These are phyloP conservation scores for Phymorhynchus buccinoides DNA, from an alignment of 1,140 invertebrate species.

Conservation along the genomic window DNA sequence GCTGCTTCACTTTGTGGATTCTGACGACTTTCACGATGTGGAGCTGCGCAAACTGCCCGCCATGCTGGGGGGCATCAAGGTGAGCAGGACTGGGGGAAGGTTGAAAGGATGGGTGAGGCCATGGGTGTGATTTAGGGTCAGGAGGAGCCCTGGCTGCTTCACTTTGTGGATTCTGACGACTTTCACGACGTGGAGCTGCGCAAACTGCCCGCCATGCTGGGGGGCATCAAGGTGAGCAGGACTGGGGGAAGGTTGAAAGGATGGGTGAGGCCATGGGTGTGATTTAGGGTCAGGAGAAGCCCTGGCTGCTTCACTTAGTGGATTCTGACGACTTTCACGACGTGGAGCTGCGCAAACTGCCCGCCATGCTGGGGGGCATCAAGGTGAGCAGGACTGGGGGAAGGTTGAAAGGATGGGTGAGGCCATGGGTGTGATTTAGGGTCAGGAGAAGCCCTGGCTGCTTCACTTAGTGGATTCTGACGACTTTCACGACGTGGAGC, in stretches of 20 bases:
- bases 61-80: slow-evolving; percentile 77
- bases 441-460: slow-evolving; percentile 78
- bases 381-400: too few species aligned
- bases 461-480: slow-evolving; percentile 79
- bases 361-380: slow-evolving; percentile 77
- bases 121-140: too few species aligned
- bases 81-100: too few species aligned
- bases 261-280: too few species aligned
- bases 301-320: slow-evolving; percentile 82
- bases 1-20: slow-evolving; percentile 80
- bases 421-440: too few species aligned
- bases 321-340: slow-evolving; percentile 75
- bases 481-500: slow-evolving; percentile 76
- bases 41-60: slow-evolving; percentile 77
- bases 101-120: too few species aligned
- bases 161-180: slow-evolving; percentile 78
- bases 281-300: slow-evolving; percentile 61
- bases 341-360: slow-evolving; percentile 77
- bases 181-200: slow-evolving; percentile 76
- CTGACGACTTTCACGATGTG: slow-evolving; percentile 76
- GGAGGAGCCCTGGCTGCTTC: slow-evolving; percentile 78
- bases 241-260: too few species aligned
- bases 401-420: too few species aligned
- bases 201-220: slow-evolving; percentile 78
- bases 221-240: slow-evolving; percentile 76